These are phyloP conservation scores for Drosophila emarginata DNA, from an alignment of 2,888 invertebrate genomes.

Conservation along the genomic window DNA sequence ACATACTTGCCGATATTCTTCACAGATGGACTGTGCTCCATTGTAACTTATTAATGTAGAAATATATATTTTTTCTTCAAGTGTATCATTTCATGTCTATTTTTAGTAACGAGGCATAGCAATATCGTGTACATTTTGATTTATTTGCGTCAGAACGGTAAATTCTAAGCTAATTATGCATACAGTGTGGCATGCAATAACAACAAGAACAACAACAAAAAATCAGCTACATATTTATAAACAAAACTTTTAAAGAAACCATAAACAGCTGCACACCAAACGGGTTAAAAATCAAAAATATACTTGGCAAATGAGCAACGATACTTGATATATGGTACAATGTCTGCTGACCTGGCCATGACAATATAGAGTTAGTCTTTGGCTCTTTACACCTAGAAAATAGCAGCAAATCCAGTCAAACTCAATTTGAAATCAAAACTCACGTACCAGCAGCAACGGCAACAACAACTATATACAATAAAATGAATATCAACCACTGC, in stretches of 20 bases:
- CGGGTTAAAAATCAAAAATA: constrained; percentile 35
- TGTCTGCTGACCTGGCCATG: constrained; percentile 18
- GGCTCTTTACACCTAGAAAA: constrained; percentile 3
- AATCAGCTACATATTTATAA: constrained; percentile 31
- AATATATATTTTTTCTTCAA: constrained; percentile 8
- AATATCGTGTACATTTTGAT: constrained; percentile 23
- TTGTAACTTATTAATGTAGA: too few species aligned
- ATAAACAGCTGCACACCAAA: constrained; percentile 50
- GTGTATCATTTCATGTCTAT: constrained; percentile 14
- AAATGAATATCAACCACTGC: constrained; percentile 49
- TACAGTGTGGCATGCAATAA: constrained; percentile 4
- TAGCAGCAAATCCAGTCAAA: constrained; percentile 12
- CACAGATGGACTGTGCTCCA: too few species aligned
- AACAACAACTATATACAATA: constrained; percentile 7
- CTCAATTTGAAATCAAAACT: constrained; percentile 28
- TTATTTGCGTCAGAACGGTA: constrained; percentile 47
- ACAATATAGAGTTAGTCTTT: constrained; percentile 20
- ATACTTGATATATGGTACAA: constrained; percentile 9
- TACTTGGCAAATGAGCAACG: background rate
- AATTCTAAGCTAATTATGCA: constrained; percentile 53
- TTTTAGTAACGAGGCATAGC: background rate
- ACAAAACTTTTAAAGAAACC: constrained; percentile 36
- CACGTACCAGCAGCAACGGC: constrained; percentile 20
- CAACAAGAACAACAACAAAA: too few species aligned
- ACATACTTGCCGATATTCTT: too few species aligned